Evolutionary conservation across 2,797 vertebrate genomes (phyloP).

Genomic region (Atherinosoma microstoma): DNA sequence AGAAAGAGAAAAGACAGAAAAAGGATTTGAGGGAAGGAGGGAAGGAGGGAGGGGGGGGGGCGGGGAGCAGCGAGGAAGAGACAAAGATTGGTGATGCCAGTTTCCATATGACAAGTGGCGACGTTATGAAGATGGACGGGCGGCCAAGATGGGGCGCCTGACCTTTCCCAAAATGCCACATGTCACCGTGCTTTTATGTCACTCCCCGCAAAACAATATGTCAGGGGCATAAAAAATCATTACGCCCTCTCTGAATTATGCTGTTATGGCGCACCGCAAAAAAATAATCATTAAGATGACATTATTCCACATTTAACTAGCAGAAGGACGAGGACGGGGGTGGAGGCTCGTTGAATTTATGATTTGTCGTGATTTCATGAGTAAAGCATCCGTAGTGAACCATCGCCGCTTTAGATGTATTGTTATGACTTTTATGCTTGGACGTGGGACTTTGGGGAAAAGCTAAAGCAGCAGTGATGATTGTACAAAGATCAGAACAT

Average conservation of each 20-base stretch:
- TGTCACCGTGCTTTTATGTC: constrained; percentile 99
- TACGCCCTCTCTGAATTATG: constrained; percentile 90
- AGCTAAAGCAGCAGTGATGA: constrained; percentile 57
- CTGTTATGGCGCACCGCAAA: constrained; percentile 85
- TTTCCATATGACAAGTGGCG: constrained; percentile 88
- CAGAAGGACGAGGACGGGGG: constrained; percentile 40
- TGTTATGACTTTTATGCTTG: constrained; percentile 68
- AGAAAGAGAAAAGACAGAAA: constrained; percentile 16
- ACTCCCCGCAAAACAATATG: constrained; percentile 96
- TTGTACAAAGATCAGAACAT: constrained; percentile 41
- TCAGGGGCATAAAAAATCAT: constrained; percentile 98
- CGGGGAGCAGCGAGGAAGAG: constrained; percentile 60
- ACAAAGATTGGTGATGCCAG: constrained; percentile 87
- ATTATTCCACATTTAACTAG: constrained; percentile 88
- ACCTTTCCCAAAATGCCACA: constrained; percentile 99
- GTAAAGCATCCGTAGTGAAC: constrained; percentile 38
- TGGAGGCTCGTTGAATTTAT: constrained; percentile 65
- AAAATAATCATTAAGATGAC: constrained; percentile 92
- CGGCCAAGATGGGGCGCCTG: constrained; percentile 89
- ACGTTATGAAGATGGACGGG: constrained; percentile 89
- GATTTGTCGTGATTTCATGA: constrained; percentile 74
- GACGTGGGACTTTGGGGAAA: constrained; percentile 60
- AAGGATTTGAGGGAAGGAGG: constrained; percentile 21
- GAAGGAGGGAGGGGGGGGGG: constrained; percentile 30
- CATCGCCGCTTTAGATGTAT: constrained; percentile 65